Percentiles rank a stretch among this genome's conserved stretches.
Evolutionary conservation across 2,797 vertebrate genomes (phyloP).

Genomic region (Buceros bicornis): DNA sequence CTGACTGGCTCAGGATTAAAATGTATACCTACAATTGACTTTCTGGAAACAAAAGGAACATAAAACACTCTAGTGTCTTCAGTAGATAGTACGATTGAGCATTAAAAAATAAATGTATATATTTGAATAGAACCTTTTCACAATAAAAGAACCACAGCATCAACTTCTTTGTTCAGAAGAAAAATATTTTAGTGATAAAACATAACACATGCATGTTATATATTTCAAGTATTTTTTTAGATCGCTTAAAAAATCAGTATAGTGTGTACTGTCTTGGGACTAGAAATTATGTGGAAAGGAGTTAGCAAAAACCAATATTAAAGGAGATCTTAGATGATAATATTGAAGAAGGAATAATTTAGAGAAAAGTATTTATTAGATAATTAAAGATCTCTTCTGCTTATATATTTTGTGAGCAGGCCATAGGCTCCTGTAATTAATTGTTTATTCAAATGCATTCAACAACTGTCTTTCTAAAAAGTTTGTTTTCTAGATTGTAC

Average conservation of each 20-base stretch:
- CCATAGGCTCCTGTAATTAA: background rate
- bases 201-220: background rate
- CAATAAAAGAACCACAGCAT: background rate
- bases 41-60: background rate
- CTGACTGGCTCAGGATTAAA: background rate
- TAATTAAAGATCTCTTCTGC: background rate
- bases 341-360: background rate
- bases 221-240: background rate
- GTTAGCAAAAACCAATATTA: background rate
- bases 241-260: background rate
- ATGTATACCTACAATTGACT: accelerated
- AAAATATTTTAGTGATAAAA: background rate
- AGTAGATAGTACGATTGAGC: background rate
- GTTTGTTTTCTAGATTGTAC: background rate
- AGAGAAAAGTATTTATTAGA: background rate
- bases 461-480: background rate
- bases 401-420: background rate
- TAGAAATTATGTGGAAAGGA: background rate
- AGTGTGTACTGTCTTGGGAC: background rate
- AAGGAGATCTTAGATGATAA: background rate
- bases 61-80: background rate
- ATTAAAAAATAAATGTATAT: background rate
- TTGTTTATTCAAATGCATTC: background rate
- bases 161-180: background rate
- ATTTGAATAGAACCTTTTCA: background rate